Evolutionary conservation across 92 coral and sea anemone species (phyloP), one percentile per base, ranked within the genome.

Genomic region (Meandrina meandrites): DNA sequence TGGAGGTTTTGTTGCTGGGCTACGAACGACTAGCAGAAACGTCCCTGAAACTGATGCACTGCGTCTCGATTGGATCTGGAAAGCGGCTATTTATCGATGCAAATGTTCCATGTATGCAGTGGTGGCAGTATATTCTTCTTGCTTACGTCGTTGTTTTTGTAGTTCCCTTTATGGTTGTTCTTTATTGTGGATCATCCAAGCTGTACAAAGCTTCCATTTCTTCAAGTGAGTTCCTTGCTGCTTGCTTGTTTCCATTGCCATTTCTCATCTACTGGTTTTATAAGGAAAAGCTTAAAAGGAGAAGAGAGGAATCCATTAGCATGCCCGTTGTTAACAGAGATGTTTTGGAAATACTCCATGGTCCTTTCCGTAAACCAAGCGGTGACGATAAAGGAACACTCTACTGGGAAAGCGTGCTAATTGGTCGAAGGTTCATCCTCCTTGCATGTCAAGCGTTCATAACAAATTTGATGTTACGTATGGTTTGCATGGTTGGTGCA

Each of bases 321-420:
- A 32, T 0, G 27, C 81, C 45, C 19, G 74, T 58, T 5, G 79
- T 60, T 79, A 84, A 79, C 77, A 54, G 71, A 42, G 91, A 86
- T 24, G 82, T 89, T 28, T 72, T 91, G 48, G 82, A 91, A 66
- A 86, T 91, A 11, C 83, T 91, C 27, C 92, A 89, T 64, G 94
- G 92, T 1, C 91, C 94, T 31, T 91, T 91, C 68, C 85, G 94
- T 66, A 67, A 84, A 27, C 91, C 94, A 14, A 40, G 42, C 17
- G 31, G 6, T 51, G 70, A 53, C 51, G 82, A 86, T 57, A 48
- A 68, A 76, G 94, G 94, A 50, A 81, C 94, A 24, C 84, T 91
- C 66, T 81, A 91, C 82, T 91, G 94, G 94, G 94, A 91, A 69
- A 91, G 94, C 36, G 87, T 88, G 42, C 79, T 88, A 81, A 91